phyloP scores from a whole-genome alignment of 2,888 invertebrate species.

The Invenusta paracnida region DNA sequence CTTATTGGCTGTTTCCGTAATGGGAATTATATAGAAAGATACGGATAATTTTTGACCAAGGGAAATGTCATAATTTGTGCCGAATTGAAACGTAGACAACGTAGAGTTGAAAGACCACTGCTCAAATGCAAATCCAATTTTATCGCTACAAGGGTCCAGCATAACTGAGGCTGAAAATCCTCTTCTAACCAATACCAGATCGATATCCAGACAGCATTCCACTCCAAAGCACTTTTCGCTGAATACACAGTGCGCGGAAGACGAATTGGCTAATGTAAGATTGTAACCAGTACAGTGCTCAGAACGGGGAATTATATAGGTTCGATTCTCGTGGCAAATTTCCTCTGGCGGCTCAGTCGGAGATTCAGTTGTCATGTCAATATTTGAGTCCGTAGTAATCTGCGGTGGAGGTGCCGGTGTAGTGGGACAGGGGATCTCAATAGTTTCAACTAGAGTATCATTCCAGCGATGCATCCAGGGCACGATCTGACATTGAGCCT shows the following conservation, averaged over 20 bases:
- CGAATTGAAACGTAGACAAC: neutral
- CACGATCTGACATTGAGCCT: neutral
- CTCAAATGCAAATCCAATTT: slow-evolving; percentile 30
- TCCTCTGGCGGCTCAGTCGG: neutral
- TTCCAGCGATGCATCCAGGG: neutral
- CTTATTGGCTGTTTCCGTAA: neutral
- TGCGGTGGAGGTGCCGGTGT: neutral
- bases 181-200: slow-evolving; percentile 22
- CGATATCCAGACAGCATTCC: slow-evolving; percentile 47
- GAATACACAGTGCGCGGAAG: neutral
- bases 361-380: neutral
- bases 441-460: neutral
- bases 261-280: neutral
- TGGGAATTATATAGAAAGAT: neutral
- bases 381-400: neutral
- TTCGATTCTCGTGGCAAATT: neutral
- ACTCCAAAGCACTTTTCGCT: slow-evolving; percentile 36
- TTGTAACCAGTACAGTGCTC: neutral
- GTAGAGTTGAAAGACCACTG: slow-evolving; percentile 34
- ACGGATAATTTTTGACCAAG: neutral
- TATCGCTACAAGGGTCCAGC: slow-evolving; percentile 49
- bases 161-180: slow-evolving; percentile 47
- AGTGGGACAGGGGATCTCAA: neutral
- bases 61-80: neutral
- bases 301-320: neutral